phyloP scores from a whole-genome alignment of 2,797 vertebrate genomes.

The Nannoperca obscura region DNA sequence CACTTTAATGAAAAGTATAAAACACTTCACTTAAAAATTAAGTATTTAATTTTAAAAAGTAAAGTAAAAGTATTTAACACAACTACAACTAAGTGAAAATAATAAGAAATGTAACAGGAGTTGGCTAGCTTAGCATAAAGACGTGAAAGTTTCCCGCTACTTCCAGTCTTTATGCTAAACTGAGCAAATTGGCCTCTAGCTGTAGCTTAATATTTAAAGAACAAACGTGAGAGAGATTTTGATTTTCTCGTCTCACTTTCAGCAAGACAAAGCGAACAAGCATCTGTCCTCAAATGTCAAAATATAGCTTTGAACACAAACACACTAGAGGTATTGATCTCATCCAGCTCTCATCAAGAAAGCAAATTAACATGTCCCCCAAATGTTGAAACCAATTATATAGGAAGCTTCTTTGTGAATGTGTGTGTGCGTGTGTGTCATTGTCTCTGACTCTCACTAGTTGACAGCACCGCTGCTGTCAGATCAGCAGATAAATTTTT shows the following conservation, averaged over 20 bases:
- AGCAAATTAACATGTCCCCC: too few relatives aligned
- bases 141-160: background rate
- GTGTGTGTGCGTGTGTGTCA: constrained; percentile 13
- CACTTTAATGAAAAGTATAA: background rate
- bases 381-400: too few relatives aligned
- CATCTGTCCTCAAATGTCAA: background rate
- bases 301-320: background rate
- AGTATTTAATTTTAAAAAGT: too few relatives aligned
- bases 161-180: too few relatives aligned
- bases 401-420: background rate
- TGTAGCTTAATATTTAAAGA: background rate
- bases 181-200: background rate
- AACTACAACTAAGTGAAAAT: too few relatives aligned
- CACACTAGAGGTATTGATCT: too few relatives aligned
- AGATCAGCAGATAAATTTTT: constrained; percentile 66
- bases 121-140: background rate
- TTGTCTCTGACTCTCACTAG: constrained; percentile 54
- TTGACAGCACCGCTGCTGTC: constrained; percentile 51
- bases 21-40: too few relatives aligned
- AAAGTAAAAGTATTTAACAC: background rate
- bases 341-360: too few relatives aligned
- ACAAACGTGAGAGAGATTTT: background rate
- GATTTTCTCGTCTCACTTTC: background rate
- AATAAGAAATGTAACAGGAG: background rate
- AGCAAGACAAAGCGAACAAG: background rate